Evolutionary conservation across 30 jellyfish, hydroid and myxozoan species (phyloP).

Genomic region (Chrysaora quinquecirrha): DNA sequence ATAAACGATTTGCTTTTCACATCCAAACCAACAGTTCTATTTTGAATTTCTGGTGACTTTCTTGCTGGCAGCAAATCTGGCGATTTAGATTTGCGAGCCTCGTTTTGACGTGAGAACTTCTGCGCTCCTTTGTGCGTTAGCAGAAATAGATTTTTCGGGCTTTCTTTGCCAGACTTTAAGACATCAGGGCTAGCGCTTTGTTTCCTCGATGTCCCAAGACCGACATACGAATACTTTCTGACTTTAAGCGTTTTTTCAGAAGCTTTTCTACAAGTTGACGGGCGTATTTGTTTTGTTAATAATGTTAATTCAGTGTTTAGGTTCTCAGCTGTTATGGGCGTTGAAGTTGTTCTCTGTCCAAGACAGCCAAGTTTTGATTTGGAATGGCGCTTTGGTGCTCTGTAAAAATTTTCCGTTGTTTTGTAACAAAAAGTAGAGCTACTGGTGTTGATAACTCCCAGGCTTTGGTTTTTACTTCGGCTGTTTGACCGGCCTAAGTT

Average conservation of each 20-base stretch:
- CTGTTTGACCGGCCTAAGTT: no score
- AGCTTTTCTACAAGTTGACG: not conserved
- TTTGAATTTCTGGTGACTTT: not conserved
- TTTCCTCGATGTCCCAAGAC: not conserved
- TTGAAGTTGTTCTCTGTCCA: not conserved
- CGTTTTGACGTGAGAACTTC: not conserved
- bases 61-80: not conserved
- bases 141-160: slow-evolving; percentile 1
- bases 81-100: not conserved
- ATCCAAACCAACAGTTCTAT: not conserved
- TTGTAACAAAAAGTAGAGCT: no score
- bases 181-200: not conserved
- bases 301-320: not conserved
- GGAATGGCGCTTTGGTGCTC: no score
- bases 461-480: no score
- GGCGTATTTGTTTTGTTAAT: not conserved
- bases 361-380: not conserved
- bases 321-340: not conserved
- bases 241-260: not conserved
- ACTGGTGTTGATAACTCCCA: no score
- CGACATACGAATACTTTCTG: not conserved
- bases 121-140: slow-evolving; percentile 48
- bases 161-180: not conserved
- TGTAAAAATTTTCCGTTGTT: no score
- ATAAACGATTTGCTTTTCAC: not conserved